Conservation (phyloP, 2,888 invertebrate species). For the Eilema caniola region DNA sequence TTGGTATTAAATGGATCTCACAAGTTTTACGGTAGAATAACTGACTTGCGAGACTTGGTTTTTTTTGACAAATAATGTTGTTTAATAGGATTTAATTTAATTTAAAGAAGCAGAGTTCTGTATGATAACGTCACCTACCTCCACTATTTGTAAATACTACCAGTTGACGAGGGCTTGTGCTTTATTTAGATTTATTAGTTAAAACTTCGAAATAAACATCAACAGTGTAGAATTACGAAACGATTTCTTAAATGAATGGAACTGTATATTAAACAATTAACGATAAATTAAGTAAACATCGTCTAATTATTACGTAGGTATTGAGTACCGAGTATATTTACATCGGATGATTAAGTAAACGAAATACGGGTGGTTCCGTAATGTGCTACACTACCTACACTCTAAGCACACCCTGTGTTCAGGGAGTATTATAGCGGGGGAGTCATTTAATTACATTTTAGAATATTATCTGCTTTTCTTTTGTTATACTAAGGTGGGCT, state of each 20-base stretch:
- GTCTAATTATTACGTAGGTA: constrained; percentile 27
- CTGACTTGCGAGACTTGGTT: too few species aligned
- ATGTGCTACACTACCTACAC: neutral
- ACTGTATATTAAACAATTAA: constrained; percentile 23
- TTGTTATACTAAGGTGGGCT: too few species aligned
- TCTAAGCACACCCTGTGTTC: neutral
- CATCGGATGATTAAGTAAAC: constrained; percentile 21
- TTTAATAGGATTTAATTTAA: neutral
- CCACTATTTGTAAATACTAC: neutral
- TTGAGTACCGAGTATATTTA: constrained; percentile 24
- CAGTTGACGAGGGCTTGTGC: neutral
- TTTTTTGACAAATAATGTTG: too few species aligned
- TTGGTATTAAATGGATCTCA: too few species aligned
- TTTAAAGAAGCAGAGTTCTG: constrained; percentile 8
- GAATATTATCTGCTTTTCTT: too few species aligned
- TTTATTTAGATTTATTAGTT: neutral
- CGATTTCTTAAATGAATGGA: constrained; percentile 16
- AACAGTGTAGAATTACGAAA: neutral
- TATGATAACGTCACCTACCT: neutral
- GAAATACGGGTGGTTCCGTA: neutral
- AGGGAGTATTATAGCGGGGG: neutral
- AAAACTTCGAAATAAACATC: constrained; percentile 6
- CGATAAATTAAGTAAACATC: constrained; percentile 36
- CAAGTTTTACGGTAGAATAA: too few species aligned
- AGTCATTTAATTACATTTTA: neutral